Base-by-base conservation (phyloP, 2,888 invertebrate species). In the Chrysolina haemoptera region DNA sequence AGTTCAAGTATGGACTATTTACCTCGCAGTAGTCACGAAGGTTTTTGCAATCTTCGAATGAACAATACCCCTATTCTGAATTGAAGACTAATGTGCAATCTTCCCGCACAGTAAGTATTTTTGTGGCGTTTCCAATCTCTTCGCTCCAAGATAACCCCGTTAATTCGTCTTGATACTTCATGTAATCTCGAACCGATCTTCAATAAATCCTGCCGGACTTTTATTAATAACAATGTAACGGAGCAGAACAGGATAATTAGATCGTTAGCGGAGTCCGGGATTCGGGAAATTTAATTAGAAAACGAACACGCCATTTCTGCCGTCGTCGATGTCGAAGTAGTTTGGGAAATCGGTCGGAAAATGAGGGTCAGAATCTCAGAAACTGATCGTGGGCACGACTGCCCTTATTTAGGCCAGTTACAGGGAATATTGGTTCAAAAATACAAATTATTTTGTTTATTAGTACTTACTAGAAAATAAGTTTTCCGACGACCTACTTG, bases 241-340 rank as follows among this genome's bases (percentile, higher is more conserved):
- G 70, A 71, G 71, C 71, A 41, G 73, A 71, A 73, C 76, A 66
- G 43, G 66, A 70, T 74, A 76, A 74, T 76, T 74, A 76, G 74
- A 76, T 74, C 70, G 73, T 73, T 76, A 67, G 55, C 62, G 66
- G 67, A 63, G 64, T 63, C 53, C 48, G 67, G 74, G 67, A 70
- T 74, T 66, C 74, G 48, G 71, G 62, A 74, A 74, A 76, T 76
- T 76, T 76, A 73, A 74, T 76, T 74, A 74, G 71, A 70, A 71
- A 71, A 67, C 55, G 73, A 73, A 69, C 69, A 69, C 59, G 55
- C 64, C 68, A 67, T 48, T 68, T 69, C 62, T 71, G 59, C 63
- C 59, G 59, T 35, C 59, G 27, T 59, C 59, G 59, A 59, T 12
- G 59, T 27, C 35, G 27, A 71, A 71, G 70, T 67, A 71, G 72